phyloP scores from a whole-genome alignment of 1,140 invertebrate species.

The Zaprionus tsacasi region DNA sequence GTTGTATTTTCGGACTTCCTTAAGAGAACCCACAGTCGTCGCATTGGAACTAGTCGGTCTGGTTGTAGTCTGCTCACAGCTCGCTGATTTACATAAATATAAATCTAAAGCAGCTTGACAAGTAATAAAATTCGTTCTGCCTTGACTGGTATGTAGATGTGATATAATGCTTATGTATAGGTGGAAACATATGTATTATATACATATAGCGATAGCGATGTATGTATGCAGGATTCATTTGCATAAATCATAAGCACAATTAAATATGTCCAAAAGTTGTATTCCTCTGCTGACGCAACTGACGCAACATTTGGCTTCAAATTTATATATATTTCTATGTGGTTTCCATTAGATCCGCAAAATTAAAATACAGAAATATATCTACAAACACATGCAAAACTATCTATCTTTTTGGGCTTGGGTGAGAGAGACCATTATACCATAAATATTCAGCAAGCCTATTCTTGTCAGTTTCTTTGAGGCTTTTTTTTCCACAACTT shows the following conservation, averaged over 20 bases:
- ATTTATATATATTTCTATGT: conserved; percentile 48
- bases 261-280: conserved; percentile 63
- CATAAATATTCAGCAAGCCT: conserved; percentile 64
- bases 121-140: conserved; percentile 58
- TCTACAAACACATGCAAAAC: conserved; percentile 2
- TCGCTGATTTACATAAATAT: conserved; percentile 47
- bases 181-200: background rate
- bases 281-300: conserved; percentile 71
- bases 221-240: conserved; percentile 69
- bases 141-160: conserved; percentile 58
- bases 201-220: background rate
- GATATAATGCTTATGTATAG: conserved; percentile 22
- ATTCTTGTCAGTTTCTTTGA: conserved; percentile 33
- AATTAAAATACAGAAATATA: conserved; percentile 70
- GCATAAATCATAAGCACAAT: conserved; percentile 82
- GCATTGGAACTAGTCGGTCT: conserved; percentile 49
- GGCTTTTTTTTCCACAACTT: conserved; percentile 23
- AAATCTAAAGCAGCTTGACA: conserved; percentile 53
- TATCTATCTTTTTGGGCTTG: conserved; percentile 20
- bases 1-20: conserved; percentile 34
- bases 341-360: conserved; percentile 65
- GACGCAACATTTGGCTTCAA: conserved; percentile 64
- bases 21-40: conserved; percentile 5
- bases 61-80: conserved; percentile 30
- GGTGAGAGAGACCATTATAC: conserved; percentile 24